These are phyloP conservation scores for Ganaspis brasiliensis DNA, from an alignment of 2,888 invertebrate species.

Conservation along the genomic window DNA sequence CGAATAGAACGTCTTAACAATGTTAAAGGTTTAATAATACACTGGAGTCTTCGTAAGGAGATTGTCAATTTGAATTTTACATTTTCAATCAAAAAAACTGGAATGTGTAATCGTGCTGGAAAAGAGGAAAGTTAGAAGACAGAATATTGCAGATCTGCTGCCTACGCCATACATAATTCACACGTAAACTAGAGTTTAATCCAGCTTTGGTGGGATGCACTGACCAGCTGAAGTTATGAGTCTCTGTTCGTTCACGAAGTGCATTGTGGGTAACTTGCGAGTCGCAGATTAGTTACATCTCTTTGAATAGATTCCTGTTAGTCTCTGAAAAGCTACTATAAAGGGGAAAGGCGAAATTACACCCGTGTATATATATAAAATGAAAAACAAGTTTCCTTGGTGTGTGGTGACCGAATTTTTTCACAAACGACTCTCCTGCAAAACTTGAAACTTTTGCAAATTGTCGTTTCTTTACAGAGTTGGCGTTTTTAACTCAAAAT, in stretches of 20 bases:
- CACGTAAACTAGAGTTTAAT: conserved; percentile 67
- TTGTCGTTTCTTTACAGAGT: too few species aligned
- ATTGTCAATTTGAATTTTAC: not conserved
- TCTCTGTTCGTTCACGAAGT: conserved; percentile 42
- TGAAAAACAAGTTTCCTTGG: conserved; percentile 21
- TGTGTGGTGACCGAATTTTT: conserved; percentile 15
- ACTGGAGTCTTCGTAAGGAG: too few species aligned
- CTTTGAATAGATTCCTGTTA: conserved; percentile 46
- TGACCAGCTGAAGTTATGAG: conserved; percentile 56
- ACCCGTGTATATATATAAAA: conserved; percentile 3
- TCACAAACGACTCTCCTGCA: not conserved
- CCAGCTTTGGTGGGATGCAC: conserved; percentile 61
- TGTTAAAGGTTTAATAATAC: too few species aligned
- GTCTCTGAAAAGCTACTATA: conserved; percentile 30
- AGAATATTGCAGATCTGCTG: conserved; percentile 19
- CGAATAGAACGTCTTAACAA: too few species aligned
- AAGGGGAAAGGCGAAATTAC: conserved; percentile 30
- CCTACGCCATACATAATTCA: conserved; percentile 60
- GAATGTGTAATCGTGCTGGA: conserved; percentile 6
- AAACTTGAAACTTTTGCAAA: conserved; percentile 16
- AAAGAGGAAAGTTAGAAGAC: conserved; percentile 1
- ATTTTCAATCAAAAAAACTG: conserved; percentile 1
- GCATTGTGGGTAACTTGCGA: conserved; percentile 47
- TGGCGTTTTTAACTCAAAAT: too few species aligned
- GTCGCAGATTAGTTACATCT: conserved; percentile 48